Base-by-base conservation (phyloP, 2,113 vertebrate species). In the Litocranius walleri region DNA sequence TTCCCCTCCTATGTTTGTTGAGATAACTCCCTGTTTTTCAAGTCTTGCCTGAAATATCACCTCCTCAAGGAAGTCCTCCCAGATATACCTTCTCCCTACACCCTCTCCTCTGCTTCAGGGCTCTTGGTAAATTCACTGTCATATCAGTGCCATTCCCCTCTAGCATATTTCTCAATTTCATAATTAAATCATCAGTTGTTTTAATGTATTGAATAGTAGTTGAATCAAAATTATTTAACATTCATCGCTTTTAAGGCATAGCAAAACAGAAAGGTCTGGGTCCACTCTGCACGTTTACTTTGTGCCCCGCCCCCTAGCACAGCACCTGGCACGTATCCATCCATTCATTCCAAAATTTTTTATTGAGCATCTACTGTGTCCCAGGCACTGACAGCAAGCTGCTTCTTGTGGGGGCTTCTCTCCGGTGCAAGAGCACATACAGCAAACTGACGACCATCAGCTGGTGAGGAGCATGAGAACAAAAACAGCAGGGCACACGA, bases 31-130 rank as follows among this genome's bases (percentile, higher is more conserved):
- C 4, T 5, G 1, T 57, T 50, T 29, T 54, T 91, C 78, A n/a
- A 94, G 17, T 16, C 6, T 52, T 15, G 48, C 43, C 56, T 19
- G 1, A 95, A 87, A 56, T 25, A 10, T 6, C 78, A 40, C 62
- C 81, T 96, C 90, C 92, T 95, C 71, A 50, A 94, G 33, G 95
- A 96, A 96, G 36, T 57, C 62, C 57, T 92, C 92, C 83, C 54
- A 61, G 85, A 62, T 87, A 57, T 0, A 10, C 27, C 36, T 36
- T 50, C n/a, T 71, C 27, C 80, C 27, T n/a, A 78, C 3, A 16
- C 27, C 17, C 52, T 83, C 25, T 92, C 50, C 43, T 92, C 54
- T n/a, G 10, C 64, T 88, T 84, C 25, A 30, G 36, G 30, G 17
- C 21, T 30, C 52, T 67, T 84, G 54, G 11, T 45, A 64, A 81